These are phyloP conservation scores for Catharus minimus DNA, from an alignment of 2,113 vertebrate genomes.

Conservation along the genomic window DNA sequence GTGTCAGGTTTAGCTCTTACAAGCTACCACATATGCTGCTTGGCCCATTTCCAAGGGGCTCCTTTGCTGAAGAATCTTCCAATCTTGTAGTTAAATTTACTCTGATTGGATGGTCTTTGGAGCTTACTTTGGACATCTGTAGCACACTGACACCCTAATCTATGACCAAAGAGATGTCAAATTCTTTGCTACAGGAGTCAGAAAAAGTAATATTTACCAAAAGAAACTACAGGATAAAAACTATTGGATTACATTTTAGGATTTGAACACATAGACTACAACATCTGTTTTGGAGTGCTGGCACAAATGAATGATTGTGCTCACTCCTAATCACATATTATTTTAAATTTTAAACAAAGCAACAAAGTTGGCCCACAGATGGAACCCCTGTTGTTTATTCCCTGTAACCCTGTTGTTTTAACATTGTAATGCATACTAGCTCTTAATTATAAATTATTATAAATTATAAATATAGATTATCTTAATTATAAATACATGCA, in stretches of 20 bases:
- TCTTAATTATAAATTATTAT: neutral
- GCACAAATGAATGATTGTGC: neutral
- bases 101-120: neutral
- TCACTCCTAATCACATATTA: neutral
- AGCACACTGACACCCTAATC: neutral
- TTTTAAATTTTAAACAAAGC: slow-evolving; percentile 8
- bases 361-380: neutral
- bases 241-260: neutral
- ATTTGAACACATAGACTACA: neutral
- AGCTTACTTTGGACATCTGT: neutral
- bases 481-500: neutral
- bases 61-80: neutral
- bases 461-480: neutral
- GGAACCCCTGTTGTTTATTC: neutral
- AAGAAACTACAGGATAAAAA: neutral
- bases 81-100: neutral
- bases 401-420: neutral
- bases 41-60: neutral
- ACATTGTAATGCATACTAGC: neutral
- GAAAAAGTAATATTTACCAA: neutral
- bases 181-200: neutral
- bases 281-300: neutral
- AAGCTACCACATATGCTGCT: neutral
- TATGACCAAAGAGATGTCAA: neutral
- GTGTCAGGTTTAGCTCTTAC: neutral